Base-by-base conservation (phyloP, 2,888 invertebrate species). In the Pterostichus niger region DNA sequence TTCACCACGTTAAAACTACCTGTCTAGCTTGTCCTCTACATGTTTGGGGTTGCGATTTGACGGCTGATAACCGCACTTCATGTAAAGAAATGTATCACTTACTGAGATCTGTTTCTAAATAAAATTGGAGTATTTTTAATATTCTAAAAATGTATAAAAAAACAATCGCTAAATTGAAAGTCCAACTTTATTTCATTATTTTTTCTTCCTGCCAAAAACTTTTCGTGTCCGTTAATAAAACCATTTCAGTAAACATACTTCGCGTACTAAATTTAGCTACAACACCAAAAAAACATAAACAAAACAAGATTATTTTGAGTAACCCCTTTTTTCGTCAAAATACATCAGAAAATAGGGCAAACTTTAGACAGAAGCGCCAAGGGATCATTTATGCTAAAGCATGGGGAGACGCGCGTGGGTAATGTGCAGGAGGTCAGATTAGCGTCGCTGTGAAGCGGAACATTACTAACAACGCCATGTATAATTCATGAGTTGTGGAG, bases 401-500 rank as follows among this genome's bases (percentile, higher is more conserved):
- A 17, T 11, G 40, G n/a, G 68, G 44, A 13, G 13, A 7, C 35
- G 71, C 6, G 10, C 11, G 49, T 9, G 13, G 4, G 49, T 49
- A 49, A 49, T 49, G 49, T 49, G 49, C n/a, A 49, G n/a, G 49
- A 49, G 71, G n/a, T 71, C 71, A 49, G n/a, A 49, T 11, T n/a
- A 49, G 11, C n/a, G 10, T 49, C 49, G 9, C 13, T n/a, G 13
- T 5, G 13, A n/a, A 4, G 11, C 49, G 49, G 13, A 11, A 11
- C 49, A 5, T 49, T 5, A 40, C 71, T 13, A 17, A 33, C 44
- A 71, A 35, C 44, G 35, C 40, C 15, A 71, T 71, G 44, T 44
- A 71, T 71, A 40, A 71, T 71, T 71, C 71, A 71, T 71, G 71
- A 71, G 40, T 71, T 71, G 40, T 71, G 71, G 40, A 40, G 71